Conservation (phyloP, 2,888 invertebrate species). For the Neoaliturus tenellus region DNA sequence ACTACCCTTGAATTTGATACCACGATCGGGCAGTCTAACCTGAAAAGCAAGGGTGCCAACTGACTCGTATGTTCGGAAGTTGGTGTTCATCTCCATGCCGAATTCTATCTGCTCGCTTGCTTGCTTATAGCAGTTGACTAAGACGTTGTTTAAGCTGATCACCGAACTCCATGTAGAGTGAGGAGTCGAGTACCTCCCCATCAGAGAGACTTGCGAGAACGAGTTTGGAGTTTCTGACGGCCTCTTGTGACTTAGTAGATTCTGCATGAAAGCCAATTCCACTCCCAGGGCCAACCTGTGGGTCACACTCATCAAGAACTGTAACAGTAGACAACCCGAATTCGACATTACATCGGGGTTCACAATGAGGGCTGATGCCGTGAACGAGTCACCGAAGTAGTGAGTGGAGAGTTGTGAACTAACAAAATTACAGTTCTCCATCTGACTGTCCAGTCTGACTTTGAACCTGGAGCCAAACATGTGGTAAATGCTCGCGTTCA, state of each 20-base stretch:
- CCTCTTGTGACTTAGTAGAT: neutral
- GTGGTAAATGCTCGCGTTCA: conserved; percentile 97
- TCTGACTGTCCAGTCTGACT: conserved; percentile 93
- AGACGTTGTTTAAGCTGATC: conserved; percentile 85
- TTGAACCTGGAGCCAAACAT: conserved; percentile 87
- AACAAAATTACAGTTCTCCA: conserved; percentile 81
- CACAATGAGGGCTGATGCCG: conserved; percentile 91
- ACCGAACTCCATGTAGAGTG: conserved; percentile 74
- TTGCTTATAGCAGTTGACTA: conserved; percentile 95
- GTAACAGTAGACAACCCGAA: conserved; percentile 90
- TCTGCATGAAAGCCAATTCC: conserved; percentile 96
- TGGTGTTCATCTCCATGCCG: conserved; percentile 97
- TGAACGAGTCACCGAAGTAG: conserved; percentile 91
- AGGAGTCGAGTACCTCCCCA: conserved; percentile 5
- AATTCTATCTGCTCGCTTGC: conserved; percentile 94
- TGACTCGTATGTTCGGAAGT: conserved; percentile 90
- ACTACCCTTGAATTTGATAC: conserved; percentile 80
- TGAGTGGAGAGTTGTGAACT: conserved; percentile 93
- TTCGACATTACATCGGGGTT: conserved; percentile 94
- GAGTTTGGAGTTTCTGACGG: neutral
- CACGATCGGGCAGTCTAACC: conserved; percentile 77
- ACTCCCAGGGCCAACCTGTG: conserved; percentile 89
- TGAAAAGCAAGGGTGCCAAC: conserved; percentile 93
- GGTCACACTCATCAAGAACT: conserved; percentile 93
- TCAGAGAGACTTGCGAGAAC: neutral